Conservation (phyloP, 1,140 invertebrate genomes). For the Homarus americanus region DNA sequence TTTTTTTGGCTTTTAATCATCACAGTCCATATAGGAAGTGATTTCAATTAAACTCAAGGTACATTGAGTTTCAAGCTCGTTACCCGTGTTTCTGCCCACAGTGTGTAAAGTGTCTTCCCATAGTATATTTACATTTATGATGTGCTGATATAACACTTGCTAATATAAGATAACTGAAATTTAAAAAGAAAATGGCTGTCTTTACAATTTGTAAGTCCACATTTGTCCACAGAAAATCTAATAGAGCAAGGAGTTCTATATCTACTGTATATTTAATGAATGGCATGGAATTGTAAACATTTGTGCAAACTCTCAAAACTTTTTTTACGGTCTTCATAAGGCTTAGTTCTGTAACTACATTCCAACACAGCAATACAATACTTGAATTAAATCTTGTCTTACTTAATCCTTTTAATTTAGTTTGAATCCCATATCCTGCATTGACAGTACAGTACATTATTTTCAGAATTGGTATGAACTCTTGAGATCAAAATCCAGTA, state of each 20-base stretch:
- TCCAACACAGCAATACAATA: conserved; percentile 9
- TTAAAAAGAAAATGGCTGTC: background rate
- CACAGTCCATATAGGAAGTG: background rate
- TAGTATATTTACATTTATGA: background rate
- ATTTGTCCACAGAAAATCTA: background rate
- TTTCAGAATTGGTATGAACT: background rate
- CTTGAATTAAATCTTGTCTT: background rate
- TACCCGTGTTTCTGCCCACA: background rate
- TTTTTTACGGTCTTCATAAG: conserved; percentile 9
- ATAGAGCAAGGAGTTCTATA: background rate
- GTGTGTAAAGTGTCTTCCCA: conserved; percentile 7
- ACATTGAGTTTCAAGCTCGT: background rate
- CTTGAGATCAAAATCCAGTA: background rate
- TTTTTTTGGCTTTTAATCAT: background rate
- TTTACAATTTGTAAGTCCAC: background rate
- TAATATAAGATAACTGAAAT: background rate
- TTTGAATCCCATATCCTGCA: too few relatives aligned
- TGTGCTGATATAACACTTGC: background rate
- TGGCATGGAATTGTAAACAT: conserved; percentile 5
- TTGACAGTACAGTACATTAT: background rate
- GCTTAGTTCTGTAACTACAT: conserved; percentile 6
- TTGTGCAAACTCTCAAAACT: background rate
- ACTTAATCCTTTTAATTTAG: background rate
- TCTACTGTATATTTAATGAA: background rate
- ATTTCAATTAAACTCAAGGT: background rate